A percentile compares a stretch with the other conserved stretches of the same genome.
These are phyloP conservation scores for Oceanites oceanicus DNA, from an alignment of 2,113 vertebrate genomes.

Conservation along the genomic window DNA sequence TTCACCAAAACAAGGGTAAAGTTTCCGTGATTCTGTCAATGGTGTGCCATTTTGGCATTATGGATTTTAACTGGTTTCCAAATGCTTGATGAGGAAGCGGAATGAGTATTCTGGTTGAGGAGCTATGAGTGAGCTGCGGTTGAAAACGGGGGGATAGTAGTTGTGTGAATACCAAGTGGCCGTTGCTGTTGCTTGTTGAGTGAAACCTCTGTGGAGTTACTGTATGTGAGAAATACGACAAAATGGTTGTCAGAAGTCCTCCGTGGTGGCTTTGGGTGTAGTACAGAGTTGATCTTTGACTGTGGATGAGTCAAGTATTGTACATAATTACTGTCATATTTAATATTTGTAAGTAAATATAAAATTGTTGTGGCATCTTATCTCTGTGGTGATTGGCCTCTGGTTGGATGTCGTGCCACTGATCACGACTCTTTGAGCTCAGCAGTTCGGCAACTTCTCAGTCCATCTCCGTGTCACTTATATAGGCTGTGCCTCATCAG, in stretches of 20 bases:
- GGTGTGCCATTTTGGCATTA: not conserved
- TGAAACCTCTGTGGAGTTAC: not conserved
- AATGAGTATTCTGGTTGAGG: not conserved
- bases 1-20: not conserved
- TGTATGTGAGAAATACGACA: not conserved
- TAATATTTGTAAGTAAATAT: not conserved
- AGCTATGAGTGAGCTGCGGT: not conserved
- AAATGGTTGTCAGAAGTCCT: not conserved
- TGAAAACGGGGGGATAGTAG: not conserved
- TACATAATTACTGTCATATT: not conserved
- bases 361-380: not conserved
- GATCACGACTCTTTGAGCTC: not conserved
- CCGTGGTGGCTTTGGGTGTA: not conserved
- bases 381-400: not conserved
- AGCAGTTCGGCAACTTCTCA: not conserved
- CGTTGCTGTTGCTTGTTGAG: not conserved
- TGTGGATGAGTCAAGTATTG: not conserved
- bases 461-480: too few species aligned
- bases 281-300: not conserved
- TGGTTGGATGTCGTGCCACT: fast-evolving
- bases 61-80: not conserved
- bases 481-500: not conserved
- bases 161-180: not conserved
- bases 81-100: not conserved
- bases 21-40: not conserved